These are phyloP conservation scores for Stegostoma tigrinum DNA, from an alignment of 2,113 vertebrate species.

Conservation along the genomic window DNA sequence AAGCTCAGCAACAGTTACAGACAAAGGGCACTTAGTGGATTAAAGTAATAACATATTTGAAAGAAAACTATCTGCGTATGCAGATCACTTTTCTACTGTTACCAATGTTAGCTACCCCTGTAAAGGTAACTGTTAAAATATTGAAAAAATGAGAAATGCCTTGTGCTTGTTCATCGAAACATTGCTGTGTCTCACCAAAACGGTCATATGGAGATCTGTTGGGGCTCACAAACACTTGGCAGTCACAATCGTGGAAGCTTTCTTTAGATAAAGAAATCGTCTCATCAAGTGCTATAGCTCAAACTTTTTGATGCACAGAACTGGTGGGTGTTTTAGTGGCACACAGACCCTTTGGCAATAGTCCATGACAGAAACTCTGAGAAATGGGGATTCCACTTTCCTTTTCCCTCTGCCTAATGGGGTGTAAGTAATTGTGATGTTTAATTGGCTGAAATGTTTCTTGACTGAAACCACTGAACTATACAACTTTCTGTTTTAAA, in stretches of 20 bases:
- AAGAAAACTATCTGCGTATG: background rate
- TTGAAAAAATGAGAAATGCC: background rate
- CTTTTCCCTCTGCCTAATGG: background rate
- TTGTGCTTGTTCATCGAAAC: background rate
- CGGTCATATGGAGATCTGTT: background rate
- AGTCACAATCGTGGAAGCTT: background rate
- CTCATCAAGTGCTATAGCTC: background rate
- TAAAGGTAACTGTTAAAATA: background rate
- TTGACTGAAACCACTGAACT: background rate
- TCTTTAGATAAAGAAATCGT: background rate
- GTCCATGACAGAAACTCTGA: background rate
- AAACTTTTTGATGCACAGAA: background rate
- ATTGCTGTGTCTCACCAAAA: background rate
- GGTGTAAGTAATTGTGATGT: background rate
- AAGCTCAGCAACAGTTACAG: background rate
- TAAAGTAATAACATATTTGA: background rate
- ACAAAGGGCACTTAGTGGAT: too few species aligned
- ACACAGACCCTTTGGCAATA: background rate
- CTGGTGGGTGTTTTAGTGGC: background rate
- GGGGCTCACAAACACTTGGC: background rate
- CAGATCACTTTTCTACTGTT: background rate
- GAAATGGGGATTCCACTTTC: background rate
- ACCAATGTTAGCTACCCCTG: background rate
- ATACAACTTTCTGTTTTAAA: background rate
- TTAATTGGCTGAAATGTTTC: background rate